phyloP scores from a whole-genome alignment of 2,113 vertebrate species.

The Cryptomyrus ogoouensis region DNA sequence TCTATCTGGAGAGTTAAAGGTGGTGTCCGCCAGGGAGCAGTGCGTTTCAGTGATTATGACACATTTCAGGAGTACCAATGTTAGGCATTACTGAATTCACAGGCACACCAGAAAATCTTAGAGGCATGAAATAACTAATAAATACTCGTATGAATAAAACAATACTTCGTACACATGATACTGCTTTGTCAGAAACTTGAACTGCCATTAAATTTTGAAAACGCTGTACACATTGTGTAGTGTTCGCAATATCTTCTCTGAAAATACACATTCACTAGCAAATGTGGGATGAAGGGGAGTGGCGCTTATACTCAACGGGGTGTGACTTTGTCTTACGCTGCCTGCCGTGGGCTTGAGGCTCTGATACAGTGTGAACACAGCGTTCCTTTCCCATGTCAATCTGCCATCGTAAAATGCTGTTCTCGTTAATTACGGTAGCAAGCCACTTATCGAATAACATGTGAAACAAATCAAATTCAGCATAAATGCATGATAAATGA shows the following conservation, averaged over 20 bases:
- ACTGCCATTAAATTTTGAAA: too few species aligned
- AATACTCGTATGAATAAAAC: background rate
- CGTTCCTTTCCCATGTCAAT: background rate
- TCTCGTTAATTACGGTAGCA: background rate
- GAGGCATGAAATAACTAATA: conserved; percentile 32
- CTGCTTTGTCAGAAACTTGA: too few species aligned
- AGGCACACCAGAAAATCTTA: conserved; percentile 44
- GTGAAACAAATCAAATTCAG: background rate
- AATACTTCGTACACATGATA: too few species aligned
- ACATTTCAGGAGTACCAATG: conserved; percentile 45
- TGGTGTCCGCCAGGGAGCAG: too few species aligned
- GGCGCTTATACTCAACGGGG: too few species aligned
- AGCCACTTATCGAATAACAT: background rate
- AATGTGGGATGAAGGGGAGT: too few species aligned
- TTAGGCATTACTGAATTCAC: conserved; percentile 55
- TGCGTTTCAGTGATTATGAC: conserved; percentile 46
- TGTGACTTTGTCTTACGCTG: background rate
- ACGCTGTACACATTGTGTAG: too few species aligned
- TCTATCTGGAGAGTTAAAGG: too few species aligned
- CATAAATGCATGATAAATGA: background rate
- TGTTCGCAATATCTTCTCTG: too few species aligned
- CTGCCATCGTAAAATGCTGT: background rate
- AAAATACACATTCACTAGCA: too few species aligned
- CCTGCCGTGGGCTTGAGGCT: background rate
- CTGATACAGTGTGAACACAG: background rate